Percentiles rank a stretch among this genome's conserved stretches.
Evolutionary conservation across 92 coral and sea anemone species (phyloP).

Genomic region (Epizoanthus fatuus): DNA sequence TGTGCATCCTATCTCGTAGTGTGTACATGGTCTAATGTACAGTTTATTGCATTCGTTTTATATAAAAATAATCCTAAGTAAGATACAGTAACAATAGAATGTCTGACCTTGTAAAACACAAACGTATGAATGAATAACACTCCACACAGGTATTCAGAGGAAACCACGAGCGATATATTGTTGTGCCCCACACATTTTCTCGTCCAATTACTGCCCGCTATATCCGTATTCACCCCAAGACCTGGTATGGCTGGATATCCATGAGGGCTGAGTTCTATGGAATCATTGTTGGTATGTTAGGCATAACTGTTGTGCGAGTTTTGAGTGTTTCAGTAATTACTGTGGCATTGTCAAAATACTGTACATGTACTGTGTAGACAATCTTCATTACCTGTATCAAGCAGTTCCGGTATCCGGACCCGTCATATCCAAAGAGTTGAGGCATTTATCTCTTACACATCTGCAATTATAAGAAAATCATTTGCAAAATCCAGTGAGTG

Average conservation of each 20-base stretch:
- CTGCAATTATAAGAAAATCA: too few relatives aligned
- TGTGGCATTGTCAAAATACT: background rate
- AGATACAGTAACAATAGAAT: too few relatives aligned
- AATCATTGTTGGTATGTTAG: conserved; percentile 32
- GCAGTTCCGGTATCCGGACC: too few relatives aligned
- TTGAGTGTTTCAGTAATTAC: background rate
- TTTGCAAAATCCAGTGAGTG: too few relatives aligned
- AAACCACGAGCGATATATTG: conserved; percentile 28
- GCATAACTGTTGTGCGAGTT: background rate
- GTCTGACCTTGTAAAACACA: background rate
- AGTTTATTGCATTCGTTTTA: too few relatives aligned
- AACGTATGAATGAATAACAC: background rate
- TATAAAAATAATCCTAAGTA: too few relatives aligned
- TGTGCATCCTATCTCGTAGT: too few relatives aligned
- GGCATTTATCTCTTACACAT: too few relatives aligned
- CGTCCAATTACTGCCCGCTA: conserved; percentile 36
- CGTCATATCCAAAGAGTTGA: too few relatives aligned
- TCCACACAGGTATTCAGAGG: conserved; percentile 34
- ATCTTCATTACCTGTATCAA: too few relatives aligned
- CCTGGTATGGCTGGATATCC: conserved; percentile 38
- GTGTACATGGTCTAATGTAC: too few relatives aligned
- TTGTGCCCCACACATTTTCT: conserved; percentile 34
- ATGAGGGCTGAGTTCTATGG: conserved; percentile 45
- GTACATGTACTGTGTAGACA: background rate
- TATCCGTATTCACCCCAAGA: conserved; percentile 38